Evolutionary conservation across 2,888 invertebrate genomes (phyloP).

Genomic region (Drosophila incognita): DNA sequence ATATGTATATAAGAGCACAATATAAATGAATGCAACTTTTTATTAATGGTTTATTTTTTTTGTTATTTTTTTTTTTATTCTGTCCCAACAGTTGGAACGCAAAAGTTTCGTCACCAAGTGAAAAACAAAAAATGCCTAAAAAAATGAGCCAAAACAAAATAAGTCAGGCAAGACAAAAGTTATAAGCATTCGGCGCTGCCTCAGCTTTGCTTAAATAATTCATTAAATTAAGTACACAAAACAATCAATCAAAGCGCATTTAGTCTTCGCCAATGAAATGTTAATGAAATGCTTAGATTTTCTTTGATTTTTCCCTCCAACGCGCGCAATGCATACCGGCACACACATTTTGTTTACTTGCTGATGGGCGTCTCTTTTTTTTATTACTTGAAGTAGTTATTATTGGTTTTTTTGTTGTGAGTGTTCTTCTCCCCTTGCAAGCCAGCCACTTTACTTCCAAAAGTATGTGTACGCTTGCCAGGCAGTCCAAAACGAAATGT

Average conservation of each 20-base stretch:
- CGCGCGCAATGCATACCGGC: not conserved
- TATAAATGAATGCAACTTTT: constrained; percentile 74
- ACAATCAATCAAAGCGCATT: constrained; percentile 79
- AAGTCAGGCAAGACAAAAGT: constrained; percentile 54
- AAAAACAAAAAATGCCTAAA: constrained; percentile 49
- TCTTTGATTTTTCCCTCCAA: constrained; percentile 39
- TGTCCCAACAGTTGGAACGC: constrained; percentile 22
- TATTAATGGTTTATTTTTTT: constrained; percentile 71
- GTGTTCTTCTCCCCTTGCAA: not conserved
- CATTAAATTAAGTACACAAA: constrained; percentile 80
- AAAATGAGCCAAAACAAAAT: constrained; percentile 45
- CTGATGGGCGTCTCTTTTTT: not conserved
- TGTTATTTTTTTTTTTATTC: constrained; percentile 6
- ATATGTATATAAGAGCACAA: constrained; percentile 26
- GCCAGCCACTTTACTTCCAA: constrained; percentile 1
- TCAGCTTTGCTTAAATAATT: constrained; percentile 75
- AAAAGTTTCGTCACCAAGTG: constrained; percentile 47
- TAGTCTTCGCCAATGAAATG: constrained; percentile 61
- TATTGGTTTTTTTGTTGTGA: not conserved
- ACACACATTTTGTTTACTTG: constrained; percentile 2
- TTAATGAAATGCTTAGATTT: constrained; percentile 65
- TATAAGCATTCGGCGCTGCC: constrained; percentile 56
- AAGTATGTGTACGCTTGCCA: constrained; percentile 1
- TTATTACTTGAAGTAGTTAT: constrained; percentile 9
- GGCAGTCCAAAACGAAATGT: constrained; percentile 29